A percentile compares a stretch with the other conserved stretches of the same genome.
Evolutionary conservation across 2,888 invertebrate species (phyloP).

Genomic region (Tachina grossa): DNA sequence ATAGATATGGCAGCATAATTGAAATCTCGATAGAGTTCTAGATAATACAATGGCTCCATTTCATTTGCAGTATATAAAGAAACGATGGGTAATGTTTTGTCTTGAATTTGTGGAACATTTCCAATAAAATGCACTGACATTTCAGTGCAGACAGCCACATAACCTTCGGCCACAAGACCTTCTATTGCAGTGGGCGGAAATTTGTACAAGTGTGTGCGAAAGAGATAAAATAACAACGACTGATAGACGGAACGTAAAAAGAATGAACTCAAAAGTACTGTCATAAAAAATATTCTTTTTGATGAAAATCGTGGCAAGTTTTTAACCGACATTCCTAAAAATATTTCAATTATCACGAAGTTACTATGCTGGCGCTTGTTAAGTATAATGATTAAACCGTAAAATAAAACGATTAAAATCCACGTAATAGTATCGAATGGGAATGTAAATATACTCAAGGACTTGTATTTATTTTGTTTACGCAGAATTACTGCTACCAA

Average conservation of each 20-base stretch:
- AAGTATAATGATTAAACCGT: constrained; percentile 16
- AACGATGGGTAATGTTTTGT: constrained; percentile 31
- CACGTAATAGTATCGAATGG: constrained; percentile 74
- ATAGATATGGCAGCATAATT: constrained; percentile 54
- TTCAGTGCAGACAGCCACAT: constrained; percentile 38
- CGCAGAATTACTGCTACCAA: constrained; percentile 72
- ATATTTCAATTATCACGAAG: constrained; percentile 37
- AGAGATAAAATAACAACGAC: constrained; percentile 61
- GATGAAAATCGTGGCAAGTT: constrained; percentile 3
- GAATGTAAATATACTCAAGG: constrained; percentile 70
- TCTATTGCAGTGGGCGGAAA: constrained; percentile 38
- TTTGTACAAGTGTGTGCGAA: constrained; percentile 52
- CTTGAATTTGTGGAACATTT: constrained; percentile 43
- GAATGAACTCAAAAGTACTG: constrained; percentile 55
- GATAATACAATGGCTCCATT: constrained; percentile 45
- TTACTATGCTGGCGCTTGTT: not conserved
- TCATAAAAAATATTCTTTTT: constrained; percentile 34
- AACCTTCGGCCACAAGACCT: constrained; percentile 30
- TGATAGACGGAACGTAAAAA: constrained; percentile 65
- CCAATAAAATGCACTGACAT: constrained; percentile 7
- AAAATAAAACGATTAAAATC: constrained; percentile 68
- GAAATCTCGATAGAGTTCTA: constrained; percentile 20
- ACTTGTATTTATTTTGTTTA: constrained; percentile 72
- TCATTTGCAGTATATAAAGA: constrained; percentile 43
- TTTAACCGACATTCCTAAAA: constrained; percentile 51